Percentiles rank a stretch among this genome's conserved stretches.
Conservation (phyloP, 2,797 vertebrate genomes). For the Enteromius trimaculatus region DNA sequence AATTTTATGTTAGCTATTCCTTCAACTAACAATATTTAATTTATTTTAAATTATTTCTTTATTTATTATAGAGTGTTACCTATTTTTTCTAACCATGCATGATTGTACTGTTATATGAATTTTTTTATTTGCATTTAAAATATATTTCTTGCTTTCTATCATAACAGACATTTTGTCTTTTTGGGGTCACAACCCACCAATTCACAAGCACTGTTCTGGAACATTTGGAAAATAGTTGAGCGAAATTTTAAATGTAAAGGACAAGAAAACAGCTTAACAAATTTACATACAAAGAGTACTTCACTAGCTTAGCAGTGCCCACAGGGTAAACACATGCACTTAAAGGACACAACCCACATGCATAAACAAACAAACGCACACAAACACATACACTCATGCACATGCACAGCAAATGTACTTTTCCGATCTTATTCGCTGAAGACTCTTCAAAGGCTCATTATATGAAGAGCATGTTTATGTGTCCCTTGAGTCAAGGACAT, state of each 20-base stretch:
- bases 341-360: constrained; percentile 18
- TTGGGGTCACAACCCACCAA: not conserved
- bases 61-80: not conserved
- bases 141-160: not conserved
- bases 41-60: not conserved
- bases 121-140: too few relatives aligned
- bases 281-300: constrained; percentile 44
- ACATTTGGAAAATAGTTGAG: constrained; percentile 12
- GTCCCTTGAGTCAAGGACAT: constrained; percentile 40
- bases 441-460: constrained; percentile 49
- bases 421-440: constrained; percentile 36
- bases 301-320: constrained; percentile 33
- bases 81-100: not conserved
- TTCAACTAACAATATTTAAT: not conserved
- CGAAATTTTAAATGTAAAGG: constrained; percentile 20
- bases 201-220: constrained; percentile 1
- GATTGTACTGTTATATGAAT: not conserved
- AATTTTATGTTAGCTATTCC: not conserved
- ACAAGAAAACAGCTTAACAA: constrained; percentile 41
- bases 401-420: constrained; percentile 24
- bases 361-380: constrained; percentile 25
- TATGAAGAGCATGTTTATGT: constrained; percentile 42
- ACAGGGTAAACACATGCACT: constrained; percentile 44
- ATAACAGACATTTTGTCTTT: not conserved
- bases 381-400: not conserved